Evolutionary conservation across 2,797 vertebrate species (phyloP), one percentile per base, ranked within the genome.

Genomic region (Brotogeris chrysoptera): DNA sequence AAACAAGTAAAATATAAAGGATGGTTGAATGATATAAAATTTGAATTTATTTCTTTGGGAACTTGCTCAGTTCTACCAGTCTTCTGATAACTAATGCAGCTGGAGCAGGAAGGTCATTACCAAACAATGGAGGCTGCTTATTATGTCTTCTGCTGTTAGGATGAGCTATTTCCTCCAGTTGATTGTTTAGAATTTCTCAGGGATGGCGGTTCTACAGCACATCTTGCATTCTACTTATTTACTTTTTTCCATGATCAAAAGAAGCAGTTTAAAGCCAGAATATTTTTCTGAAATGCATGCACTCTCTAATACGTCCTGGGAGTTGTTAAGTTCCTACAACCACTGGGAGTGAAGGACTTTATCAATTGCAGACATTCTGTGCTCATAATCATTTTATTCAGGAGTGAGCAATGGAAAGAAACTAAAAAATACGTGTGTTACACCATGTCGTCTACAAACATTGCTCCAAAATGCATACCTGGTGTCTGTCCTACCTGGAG

Each of bases 31-130:
- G 5, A 39, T 53, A 16, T 11, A 50, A 17, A 79, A 24, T 36
- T 86, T 66, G 28, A 78, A 73, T 90, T 88, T 91, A 52, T 95
- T 91, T 68, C 34, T 34, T 27, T 74, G 66, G 27, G 13, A 84
- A 80, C 5, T 55, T 28, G 44, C 17, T 69, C 27, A 59, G 3
- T 61, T 86, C 70, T 76, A 46, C 7, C 27, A 81, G 19, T 78
- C 43, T 90, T 65, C 71, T 78, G 44, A 88, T 71, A 41, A 93
- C 50, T 64, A 90, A 70, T 77, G 43, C 30, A 63, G 21, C 20
- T 73, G 74, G 39, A 90, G 39, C 86, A 68, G 10, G 32, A 87
- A 63, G 20, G 66, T 90, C 70, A 53, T 79, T 88, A 83, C 74
- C 27, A 80, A 73, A 73, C 66, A 92, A 79, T 59, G 61, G 55